These are phyloP conservation scores for Fulmarus glacialis DNA, from an alignment of 2,113 vertebrate genomes.

Conservation along the genomic window DNA sequence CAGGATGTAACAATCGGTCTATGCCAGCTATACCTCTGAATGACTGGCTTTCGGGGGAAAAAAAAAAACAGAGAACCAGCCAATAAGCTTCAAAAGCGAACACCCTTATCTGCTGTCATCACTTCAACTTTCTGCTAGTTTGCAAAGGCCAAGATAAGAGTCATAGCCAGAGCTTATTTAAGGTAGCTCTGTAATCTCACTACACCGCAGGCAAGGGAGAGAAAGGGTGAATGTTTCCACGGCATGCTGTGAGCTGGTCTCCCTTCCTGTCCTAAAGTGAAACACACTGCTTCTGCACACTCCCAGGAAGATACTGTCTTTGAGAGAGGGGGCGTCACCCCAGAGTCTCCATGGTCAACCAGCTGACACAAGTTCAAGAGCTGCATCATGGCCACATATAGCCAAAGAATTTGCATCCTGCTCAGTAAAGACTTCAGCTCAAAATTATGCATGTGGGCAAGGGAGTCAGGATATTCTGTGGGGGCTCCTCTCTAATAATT, in stretches of 20 bases:
- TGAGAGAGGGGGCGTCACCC: not conserved
- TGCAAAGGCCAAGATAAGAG: constrained; percentile 69
- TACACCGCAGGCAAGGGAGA: not conserved
- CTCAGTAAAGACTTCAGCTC: not conserved
- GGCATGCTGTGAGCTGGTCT: not conserved
- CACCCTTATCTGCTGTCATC: constrained; percentile 75
- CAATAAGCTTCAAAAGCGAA: constrained; percentile 65
- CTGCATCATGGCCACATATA: rapidly evolving
- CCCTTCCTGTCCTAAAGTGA: not conserved
- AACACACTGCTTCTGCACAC: not conserved
- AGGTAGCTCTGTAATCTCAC: constrained; percentile 54
- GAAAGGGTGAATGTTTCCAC: not conserved
- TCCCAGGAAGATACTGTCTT: not conserved
- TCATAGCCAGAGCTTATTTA: constrained; percentile 57
- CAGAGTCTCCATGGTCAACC: not conserved
- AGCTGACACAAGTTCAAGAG: not conserved
- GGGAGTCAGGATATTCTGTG: not conserved
- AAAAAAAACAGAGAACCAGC: constrained; percentile 34
- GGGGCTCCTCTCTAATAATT: not conserved
- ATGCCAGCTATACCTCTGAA: constrained; percentile 17
- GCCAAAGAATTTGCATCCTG: not conserved
- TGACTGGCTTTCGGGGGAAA: constrained; percentile 4
- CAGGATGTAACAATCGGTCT: not conserved
- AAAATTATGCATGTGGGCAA: not conserved
- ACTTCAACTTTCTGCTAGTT: constrained; percentile 73